phyloP scores from a whole-genome alignment of 2,113 vertebrate genomes.

The Xiphophorus maculatus region DNA sequence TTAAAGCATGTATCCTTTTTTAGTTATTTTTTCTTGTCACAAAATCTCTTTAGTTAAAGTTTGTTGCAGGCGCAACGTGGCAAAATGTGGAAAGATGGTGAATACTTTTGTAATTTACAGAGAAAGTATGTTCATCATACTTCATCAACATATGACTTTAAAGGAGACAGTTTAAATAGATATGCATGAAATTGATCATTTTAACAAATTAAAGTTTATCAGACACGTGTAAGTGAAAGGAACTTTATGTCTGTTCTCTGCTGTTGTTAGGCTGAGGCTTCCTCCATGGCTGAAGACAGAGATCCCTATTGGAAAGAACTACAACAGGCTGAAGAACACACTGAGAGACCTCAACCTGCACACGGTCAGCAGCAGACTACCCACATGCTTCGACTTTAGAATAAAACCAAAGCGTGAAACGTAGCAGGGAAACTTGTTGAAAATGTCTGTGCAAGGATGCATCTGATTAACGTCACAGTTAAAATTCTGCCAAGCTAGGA shows the following conservation, averaged over 20 bases:
- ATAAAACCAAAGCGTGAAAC: neutral
- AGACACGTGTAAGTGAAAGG: neutral
- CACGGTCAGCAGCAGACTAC: constrained; percentile 81
- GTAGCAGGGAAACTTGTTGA: neutral
- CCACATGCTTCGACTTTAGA: neutral
- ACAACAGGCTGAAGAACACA: constrained; percentile 92
- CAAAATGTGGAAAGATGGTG: neutral
- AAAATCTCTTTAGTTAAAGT: neutral
- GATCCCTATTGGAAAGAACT: constrained; percentile 97
- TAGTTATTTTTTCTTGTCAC: neutral
- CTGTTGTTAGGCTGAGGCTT: constrained; percentile 84
- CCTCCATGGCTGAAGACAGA: constrained; percentile 97
- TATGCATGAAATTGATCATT: too few species aligned
- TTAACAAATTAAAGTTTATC: neutral
- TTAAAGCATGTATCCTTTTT: neutral
- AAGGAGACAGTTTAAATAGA: too few species aligned
- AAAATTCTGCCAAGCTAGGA: neutral
- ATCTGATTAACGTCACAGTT: neutral
- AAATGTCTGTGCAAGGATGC: neutral
- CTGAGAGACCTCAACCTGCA: constrained; percentile 93
- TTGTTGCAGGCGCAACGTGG: neutral
- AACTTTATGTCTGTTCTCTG: neutral
- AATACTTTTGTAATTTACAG: neutral
- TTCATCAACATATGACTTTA: neutral
- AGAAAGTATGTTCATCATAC: neutral